These are phyloP conservation scores for Euzophera pinguis DNA, from an alignment of 2,888 invertebrate genomes.

Conservation along the genomic window DNA sequence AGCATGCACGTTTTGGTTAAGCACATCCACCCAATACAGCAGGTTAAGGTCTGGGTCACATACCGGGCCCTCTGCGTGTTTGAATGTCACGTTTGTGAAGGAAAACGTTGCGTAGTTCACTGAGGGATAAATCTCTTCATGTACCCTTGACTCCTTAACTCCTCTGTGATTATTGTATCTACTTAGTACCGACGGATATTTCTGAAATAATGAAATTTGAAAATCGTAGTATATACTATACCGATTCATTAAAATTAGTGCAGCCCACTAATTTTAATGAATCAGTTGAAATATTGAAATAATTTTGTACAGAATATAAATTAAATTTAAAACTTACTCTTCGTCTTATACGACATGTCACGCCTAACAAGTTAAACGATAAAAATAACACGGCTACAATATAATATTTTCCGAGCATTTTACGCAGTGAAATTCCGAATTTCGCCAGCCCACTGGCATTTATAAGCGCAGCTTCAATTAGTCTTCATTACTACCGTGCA, in stretches of 20 bases:
- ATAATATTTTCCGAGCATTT: conserved; percentile 1
- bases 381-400: not conserved
- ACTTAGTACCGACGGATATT: conserved; percentile 3
- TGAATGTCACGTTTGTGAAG: conserved; percentile 23
- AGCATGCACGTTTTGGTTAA: conserved; percentile 51
- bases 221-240: too few species aligned
- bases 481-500: conserved; percentile 6
- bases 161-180: not conserved
- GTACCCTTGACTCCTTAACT: too few species aligned
- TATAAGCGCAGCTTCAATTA: conserved; percentile 6
- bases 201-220: not conserved
- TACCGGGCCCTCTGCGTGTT: conserved; percentile 32
- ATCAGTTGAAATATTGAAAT: too few species aligned
- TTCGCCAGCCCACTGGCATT: not conserved
- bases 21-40: conserved; percentile 74
- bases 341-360: not conserved
- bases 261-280: too few species aligned
- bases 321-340: not conserved
- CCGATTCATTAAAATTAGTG: too few species aligned
- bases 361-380: not conserved
- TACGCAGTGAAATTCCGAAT: not conserved
- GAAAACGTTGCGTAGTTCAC: conserved; percentile 20
- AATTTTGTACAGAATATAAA: too few species aligned
- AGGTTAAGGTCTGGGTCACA: conserved; percentile 61
- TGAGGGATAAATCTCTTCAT: not conserved